Percentiles rank a stretch among this genome's conserved stretches.
Conservation (phyloP, 2,888 invertebrate genomes). For the Drosophila ochracea region DNA sequence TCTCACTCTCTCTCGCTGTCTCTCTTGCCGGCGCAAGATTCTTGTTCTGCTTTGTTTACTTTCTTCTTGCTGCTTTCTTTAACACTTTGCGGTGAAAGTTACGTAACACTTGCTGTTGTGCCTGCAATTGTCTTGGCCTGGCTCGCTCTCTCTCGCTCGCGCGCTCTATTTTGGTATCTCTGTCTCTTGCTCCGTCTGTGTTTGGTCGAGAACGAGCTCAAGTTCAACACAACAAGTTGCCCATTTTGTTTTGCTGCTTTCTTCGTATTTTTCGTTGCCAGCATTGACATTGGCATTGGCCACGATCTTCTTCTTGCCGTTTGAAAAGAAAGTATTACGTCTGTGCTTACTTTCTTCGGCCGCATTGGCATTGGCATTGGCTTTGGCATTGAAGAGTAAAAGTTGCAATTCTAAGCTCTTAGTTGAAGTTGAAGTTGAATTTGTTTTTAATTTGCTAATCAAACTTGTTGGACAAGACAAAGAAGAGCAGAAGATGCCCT, state of each 20-base stretch:
- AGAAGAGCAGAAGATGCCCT: background rate
- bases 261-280: constrained; percentile 64
- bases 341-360: constrained; percentile 57
- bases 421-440: background rate
- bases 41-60: constrained; percentile 65
- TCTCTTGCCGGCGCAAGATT: constrained; percentile 34
- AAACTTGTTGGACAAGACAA: background rate
- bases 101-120: constrained; percentile 72
- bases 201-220: constrained; percentile 72
- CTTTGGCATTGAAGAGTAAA: constrained; percentile 53
- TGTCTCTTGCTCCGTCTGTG: constrained; percentile 8
- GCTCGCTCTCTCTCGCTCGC: constrained; percentile 13
- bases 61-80: constrained; percentile 68
- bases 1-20: constrained; percentile 16
- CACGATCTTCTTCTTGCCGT: constrained; percentile 26
- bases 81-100: constrained; percentile 79
- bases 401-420: constrained; percentile 31
- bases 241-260: constrained; percentile 77
- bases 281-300: constrained; percentile 57
- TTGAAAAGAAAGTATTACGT: constrained; percentile 73
- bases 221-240: constrained; percentile 64
- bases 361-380: constrained; percentile 1
- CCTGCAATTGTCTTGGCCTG: constrained; percentile 41
- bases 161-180: constrained; percentile 2
- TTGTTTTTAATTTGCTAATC: background rate